Conservation (phyloP, 2,797 vertebrate genomes). For the Gila robusta region DNA sequence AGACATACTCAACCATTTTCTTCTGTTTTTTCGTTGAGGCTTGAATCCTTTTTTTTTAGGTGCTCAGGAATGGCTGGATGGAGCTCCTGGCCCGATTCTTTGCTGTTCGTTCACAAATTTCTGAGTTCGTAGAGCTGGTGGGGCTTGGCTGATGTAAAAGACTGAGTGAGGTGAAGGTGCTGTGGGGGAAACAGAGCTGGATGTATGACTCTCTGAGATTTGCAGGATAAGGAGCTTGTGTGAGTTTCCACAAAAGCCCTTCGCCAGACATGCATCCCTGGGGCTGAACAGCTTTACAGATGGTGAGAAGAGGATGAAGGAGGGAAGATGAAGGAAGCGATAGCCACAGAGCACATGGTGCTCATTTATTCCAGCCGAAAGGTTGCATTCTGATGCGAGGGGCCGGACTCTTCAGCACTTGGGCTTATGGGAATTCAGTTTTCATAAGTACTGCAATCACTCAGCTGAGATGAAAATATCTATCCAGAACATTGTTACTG, state of each 20-base stretch:
- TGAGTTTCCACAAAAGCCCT: conserved; percentile 25
- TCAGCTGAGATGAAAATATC: conserved; percentile 6
- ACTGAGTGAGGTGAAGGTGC: conserved; percentile 10
- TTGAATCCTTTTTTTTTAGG: conserved; percentile 14
- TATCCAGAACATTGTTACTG: conserved; percentile 1
- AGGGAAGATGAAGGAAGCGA: conserved; percentile 29
- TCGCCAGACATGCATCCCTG: conserved; percentile 5
- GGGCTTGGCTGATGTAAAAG: background rate
- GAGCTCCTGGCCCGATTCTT: conserved; percentile 8
- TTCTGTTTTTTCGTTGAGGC: background rate
- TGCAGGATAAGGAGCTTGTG: conserved; percentile 19
- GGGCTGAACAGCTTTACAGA: conserved; percentile 6
- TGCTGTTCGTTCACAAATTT: background rate
- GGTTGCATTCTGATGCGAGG: conserved; percentile 45
- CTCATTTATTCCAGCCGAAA: conserved; percentile 46
- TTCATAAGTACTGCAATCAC: background rate
- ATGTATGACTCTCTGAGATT: conserved; percentile 12
- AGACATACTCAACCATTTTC: background rate
- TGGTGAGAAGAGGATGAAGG: conserved; percentile 16
- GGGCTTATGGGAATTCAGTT: conserved; percentile 4
- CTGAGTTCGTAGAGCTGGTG: background rate
- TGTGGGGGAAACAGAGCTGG: conserved; percentile 26
- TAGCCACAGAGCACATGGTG: conserved; percentile 42
- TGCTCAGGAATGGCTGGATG: conserved; percentile 30
- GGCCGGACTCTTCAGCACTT: conserved; percentile 5